Evolutionary conservation across 2,113 vertebrate species (phyloP).

Genomic region (Todiramphus chloris): DNA sequence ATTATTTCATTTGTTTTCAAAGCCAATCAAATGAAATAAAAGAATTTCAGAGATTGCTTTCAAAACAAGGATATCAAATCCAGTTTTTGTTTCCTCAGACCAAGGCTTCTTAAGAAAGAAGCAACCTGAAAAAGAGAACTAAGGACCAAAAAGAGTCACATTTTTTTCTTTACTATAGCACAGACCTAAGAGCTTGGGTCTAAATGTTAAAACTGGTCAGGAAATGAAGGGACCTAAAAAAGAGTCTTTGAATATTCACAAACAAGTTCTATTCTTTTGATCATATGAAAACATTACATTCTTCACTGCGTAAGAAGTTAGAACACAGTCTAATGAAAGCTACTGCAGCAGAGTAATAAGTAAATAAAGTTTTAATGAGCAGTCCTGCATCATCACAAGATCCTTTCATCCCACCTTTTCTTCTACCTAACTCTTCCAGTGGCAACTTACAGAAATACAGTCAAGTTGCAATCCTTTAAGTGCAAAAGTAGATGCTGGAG

Average conservation of each 20-base stretch:
- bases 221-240: neutral
- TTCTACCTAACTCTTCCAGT: neutral
- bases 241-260: neutral
- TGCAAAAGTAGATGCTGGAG: neutral
- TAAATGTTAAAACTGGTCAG: neutral
- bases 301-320: neutral
- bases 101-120: constrained; percentile 2
- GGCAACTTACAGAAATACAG: neutral
- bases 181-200: neutral
- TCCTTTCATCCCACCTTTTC: neutral
- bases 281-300: neutral
- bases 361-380: neutral
- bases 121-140: neutral
- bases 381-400: neutral
- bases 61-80: neutral
- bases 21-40: neutral
- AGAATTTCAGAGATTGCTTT: neutral
- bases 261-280: neutral
- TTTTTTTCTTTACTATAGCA: neutral
- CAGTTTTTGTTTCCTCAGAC: neutral
- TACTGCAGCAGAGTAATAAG: neutral
- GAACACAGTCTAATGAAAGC: neutral
- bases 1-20: neutral
- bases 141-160: neutral
- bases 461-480: neutral